phyloP scores from a whole-genome alignment of 1,140 invertebrate species.

The Rhopalosiphum maidis region DNA sequence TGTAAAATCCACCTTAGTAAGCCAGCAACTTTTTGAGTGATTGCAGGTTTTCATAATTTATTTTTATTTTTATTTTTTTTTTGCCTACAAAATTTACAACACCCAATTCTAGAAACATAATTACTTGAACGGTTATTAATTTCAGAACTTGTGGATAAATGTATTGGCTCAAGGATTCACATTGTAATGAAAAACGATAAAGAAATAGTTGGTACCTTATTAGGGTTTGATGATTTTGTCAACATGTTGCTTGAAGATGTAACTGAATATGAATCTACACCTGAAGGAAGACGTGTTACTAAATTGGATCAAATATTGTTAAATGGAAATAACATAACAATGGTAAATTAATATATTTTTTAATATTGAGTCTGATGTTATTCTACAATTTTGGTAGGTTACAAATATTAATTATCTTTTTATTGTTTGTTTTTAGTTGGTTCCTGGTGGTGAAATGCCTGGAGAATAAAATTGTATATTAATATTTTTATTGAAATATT shows the following conservation, averaged over 20 bases:
- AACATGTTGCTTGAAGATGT: slow-evolving; percentile 96
- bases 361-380: background rate
- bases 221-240: slow-evolving; percentile 99
- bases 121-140: background rate
- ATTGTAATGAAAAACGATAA: slow-evolving; percentile 99
- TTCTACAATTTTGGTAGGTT: background rate
- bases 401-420: background rate
- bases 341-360: slow-evolving; percentile 70
- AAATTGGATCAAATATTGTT: slow-evolving; percentile 97
- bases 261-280: slow-evolving; percentile 93
- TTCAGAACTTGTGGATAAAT: slow-evolving; percentile 98
- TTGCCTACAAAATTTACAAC: background rate
- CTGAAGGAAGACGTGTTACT: slow-evolving; percentile 94
- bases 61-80: background rate
- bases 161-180: slow-evolving; percentile 98
- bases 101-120: background rate
- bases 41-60: background rate
- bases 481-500: background rate
- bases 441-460: slow-evolving; percentile 42
- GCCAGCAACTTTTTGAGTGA: background rate
- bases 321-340: slow-evolving; percentile 99
- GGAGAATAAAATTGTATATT: background rate
- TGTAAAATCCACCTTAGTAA: background rate
- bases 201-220: slow-evolving; percentile 96
- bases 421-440: slow-evolving; percentile 22